A percentile compares a stretch with the other conserved stretches of the same genome.
Evolutionary conservation across 2,113 vertebrate species (phyloP).

Genomic region (Thunnus thynnus): DNA sequence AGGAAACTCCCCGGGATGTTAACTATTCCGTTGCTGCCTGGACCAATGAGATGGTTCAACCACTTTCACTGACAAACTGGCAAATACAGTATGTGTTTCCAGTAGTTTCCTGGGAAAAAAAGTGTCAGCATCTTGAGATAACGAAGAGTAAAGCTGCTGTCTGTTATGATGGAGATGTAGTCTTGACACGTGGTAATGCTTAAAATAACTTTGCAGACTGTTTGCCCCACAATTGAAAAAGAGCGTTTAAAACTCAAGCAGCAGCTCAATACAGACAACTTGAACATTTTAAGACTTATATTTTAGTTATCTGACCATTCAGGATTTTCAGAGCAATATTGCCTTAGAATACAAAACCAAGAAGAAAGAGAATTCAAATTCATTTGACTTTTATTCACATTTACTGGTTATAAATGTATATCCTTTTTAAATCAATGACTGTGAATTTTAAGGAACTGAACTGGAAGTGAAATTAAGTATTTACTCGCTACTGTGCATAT

Average conservation of each 20-base stretch:
- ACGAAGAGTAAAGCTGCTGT: not conserved
- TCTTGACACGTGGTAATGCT: not conserved
- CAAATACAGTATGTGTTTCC: not conserved
- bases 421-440: no score
- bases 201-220: not conserved
- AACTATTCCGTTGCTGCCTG: conserved; percentile 74
- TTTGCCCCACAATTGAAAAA: not conserved
- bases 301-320: no score
- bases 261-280: not conserved
- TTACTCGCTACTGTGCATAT: not conserved
- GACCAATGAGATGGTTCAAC: conserved; percentile 25
- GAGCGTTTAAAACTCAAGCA: not conserved
- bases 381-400: not conserved
- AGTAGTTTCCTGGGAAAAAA: not conserved
- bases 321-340: not conserved
- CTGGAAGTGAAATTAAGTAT: not conserved
- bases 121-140: not conserved
- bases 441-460: not conserved
- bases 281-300: not conserved
- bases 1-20: conserved; percentile 84
- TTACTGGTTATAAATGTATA: not conserved
- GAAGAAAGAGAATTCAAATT: not conserved
- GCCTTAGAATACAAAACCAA: no score
- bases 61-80: not conserved
- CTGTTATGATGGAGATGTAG: not conserved